Conservation (phyloP, 2,797 vertebrate species). For the Notamacropus eugenii region DNA sequence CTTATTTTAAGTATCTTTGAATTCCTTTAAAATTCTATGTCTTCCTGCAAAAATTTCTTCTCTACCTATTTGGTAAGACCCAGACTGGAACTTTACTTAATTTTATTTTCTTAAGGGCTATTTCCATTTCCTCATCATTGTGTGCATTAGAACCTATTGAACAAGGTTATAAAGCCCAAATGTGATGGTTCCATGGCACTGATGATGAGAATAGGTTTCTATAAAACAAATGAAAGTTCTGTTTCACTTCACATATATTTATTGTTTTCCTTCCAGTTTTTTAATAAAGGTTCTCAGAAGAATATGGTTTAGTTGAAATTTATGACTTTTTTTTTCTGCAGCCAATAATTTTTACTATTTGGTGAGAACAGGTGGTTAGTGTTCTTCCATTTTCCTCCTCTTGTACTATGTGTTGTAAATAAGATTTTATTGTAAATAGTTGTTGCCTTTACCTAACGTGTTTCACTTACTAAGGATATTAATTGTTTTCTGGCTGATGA, state of each 20-base stretch:
- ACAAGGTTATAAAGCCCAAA: background rate
- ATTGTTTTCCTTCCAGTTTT: background rate
- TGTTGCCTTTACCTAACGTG: background rate
- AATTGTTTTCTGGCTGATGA: background rate
- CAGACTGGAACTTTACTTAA: background rate
- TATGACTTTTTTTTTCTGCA: background rate
- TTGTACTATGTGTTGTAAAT: background rate
- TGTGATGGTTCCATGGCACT: background rate
- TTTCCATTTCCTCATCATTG: background rate
- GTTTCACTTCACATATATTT: background rate
- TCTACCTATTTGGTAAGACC: background rate
- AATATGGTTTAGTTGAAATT: background rate
- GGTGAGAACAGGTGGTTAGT: background rate
- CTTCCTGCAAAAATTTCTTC: background rate
- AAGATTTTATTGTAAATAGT: background rate
- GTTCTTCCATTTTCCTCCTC: background rate
- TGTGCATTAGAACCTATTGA: background rate
- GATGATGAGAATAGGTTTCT: background rate
- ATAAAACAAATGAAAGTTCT: background rate
- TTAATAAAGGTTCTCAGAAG: background rate
- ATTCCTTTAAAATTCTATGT: background rate
- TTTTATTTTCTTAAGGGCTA: background rate
- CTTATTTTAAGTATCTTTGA: background rate
- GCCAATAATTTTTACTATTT: background rate
- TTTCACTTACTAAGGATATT: background rate